Base-by-base conservation (phyloP, 2,113 vertebrate genomes). In the Herpetotheres cachinnans region DNA sequence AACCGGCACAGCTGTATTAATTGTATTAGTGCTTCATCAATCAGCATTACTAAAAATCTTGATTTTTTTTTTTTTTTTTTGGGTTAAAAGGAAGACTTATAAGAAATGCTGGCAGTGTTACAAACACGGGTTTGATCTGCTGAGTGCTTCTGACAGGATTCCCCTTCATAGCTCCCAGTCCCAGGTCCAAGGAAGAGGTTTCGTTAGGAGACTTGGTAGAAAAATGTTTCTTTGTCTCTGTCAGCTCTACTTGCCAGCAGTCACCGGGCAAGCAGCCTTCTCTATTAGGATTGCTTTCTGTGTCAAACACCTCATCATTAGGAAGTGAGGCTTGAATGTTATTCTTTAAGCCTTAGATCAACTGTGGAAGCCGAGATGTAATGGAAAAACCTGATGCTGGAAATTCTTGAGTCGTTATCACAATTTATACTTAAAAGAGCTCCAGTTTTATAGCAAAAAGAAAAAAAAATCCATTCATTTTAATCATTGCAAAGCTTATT, bases 361-460 rank as follows among this genome's bases (percentile, higher is more conserved):
- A 88, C 93, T 87, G 66, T 44, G 73, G 93, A 69, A 88, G 91
- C 89, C 80, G 91, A 97, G 93, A 96, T 91, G 97, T 97, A 97
- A 97, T 97, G 94, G 96, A 95, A 97, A 97, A 97, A 93, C 96
- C 97, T 95, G 89, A 91, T 5, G 89, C 71, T 96, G 90, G 95
- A 97, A 97, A 97, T 97, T 97, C 92, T 92, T 9, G 24, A 85
- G 94, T 97, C 95, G 47, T 97, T 97, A 96, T 97, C 95, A 89
- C 95, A 96, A 97, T 97, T 97, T 97, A 97, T 97, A 96, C 97
- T 97, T 97, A 96, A 97, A 97, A 97, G 96, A 96, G 89, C 66
- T 94, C 81, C 74, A 62, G 91, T 95, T 95, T 95, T 94, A 94
- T 89, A 79, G 96, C 81, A 76, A 91, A 93, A 92, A 91, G 17